Evolutionary conservation across 2,888 invertebrate species (phyloP).

Genomic region (Oegoconia quadripuncta): DNA sequence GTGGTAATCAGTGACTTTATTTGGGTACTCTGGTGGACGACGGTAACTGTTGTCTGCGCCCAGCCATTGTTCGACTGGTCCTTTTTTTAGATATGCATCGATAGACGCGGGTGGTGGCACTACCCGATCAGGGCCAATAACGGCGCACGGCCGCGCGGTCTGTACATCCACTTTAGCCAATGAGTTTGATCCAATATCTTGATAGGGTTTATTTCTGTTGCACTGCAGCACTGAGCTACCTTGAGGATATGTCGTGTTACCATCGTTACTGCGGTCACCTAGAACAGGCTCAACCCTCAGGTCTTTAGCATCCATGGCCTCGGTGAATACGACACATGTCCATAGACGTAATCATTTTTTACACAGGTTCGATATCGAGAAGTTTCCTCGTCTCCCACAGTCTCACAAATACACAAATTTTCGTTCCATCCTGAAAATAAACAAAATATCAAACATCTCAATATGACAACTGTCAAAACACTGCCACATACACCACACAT

Average conservation of each 20-base stretch:
- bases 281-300: constrained; percentile 54
- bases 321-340: constrained; percentile 40
- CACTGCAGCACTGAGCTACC: constrained; percentile 45
- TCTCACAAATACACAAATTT: constrained; percentile 28
- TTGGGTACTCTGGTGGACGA: constrained; percentile 59
- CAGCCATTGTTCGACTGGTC: constrained; percentile 52
- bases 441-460: constrained; percentile 60
- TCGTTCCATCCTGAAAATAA: constrained; percentile 69
- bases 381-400: constrained; percentile 26
- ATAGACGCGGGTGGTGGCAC: constrained; percentile 45
- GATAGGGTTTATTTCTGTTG: constrained; percentile 59
- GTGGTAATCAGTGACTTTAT: constrained; percentile 50
- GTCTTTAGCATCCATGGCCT: constrained; percentile 73
- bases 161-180: constrained; percentile 62
- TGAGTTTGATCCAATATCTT: constrained; percentile 58
- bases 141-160: constrained; percentile 67
- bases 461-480: constrained; percentile 74
- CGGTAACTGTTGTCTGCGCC: constrained; percentile 47
- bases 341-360: constrained; percentile 54
- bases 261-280: constrained; percentile 60
- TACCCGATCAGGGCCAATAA: constrained; percentile 71
- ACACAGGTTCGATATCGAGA: constrained; percentile 20
- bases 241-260: constrained; percentile 56
- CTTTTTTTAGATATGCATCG: constrained; percentile 55
- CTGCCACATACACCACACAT: constrained; percentile 60